Percentiles rank a stretch among this genome's conserved stretches.
Conservation (phyloP, 2,113 vertebrate species). For the Rhipidura dahli region DNA sequence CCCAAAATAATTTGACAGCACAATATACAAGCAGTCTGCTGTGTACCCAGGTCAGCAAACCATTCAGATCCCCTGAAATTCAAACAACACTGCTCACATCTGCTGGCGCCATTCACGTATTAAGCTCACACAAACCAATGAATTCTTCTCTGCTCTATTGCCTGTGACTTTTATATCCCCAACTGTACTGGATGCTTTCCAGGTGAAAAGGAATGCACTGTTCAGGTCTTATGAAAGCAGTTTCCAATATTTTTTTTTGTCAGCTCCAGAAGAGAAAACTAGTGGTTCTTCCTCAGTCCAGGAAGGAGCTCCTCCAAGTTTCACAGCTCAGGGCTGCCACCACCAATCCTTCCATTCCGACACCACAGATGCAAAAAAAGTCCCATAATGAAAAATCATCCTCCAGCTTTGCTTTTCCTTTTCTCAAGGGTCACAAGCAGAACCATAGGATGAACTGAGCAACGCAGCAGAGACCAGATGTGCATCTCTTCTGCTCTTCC, state of each 20-base stretch:
- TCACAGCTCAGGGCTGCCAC: not conserved
- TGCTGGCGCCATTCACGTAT: not conserved
- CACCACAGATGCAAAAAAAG: not conserved
- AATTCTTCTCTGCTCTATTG: not conserved
- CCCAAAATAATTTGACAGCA: not conserved
- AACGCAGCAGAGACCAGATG: fast-evolving
- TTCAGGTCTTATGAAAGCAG: not conserved
- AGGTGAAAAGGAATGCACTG: not conserved
- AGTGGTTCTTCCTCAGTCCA: not conserved
- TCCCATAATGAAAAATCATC: not conserved
- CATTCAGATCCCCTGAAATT: not conserved
- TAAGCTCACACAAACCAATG: not conserved
- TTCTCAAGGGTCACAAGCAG: not conserved
- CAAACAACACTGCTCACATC: not conserved
- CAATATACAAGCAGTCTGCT: not conserved
- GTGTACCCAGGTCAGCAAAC: not conserved
- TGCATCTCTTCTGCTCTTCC: not conserved
- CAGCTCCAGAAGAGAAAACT: not conserved
- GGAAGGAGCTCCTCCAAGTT: not conserved
- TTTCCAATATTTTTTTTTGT: not conserved
- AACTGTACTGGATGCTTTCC: not conserved
- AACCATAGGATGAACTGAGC: not conserved
- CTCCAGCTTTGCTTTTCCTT: not conserved
- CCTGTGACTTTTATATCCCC: not conserved
- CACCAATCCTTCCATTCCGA: not conserved